Base-by-base conservation (phyloP, 30 jellyfish, hydroid and myxozoan species). In the Catostylus mosaicus region DNA sequence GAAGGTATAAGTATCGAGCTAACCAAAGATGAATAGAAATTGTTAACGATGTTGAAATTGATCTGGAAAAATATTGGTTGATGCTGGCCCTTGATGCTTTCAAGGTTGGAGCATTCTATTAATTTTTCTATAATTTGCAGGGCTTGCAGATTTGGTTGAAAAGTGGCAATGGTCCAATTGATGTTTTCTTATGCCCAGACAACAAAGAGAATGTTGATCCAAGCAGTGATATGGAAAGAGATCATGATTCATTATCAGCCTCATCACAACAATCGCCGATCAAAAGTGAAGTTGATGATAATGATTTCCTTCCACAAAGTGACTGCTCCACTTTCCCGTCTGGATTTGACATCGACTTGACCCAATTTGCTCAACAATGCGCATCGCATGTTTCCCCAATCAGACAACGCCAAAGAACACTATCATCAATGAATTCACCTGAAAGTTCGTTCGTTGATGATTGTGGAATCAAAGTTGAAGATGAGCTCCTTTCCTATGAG, bases 131-230 rank as follows among this genome's bases (percentile, higher is more conserved):
- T n/a, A n/a, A n/a, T 48, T 16, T 16, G 23, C 14, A 93, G 98
- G 96, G 96, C 30, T 56, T 78, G 72, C 98, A 93, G 73, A 93
- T 93, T 35, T 93, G 98, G 98, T 72, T 93, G 36, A 93, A 93
- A 57, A 93, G 98, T 76, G 84, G 89, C 43, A 81, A 83, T 82
- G 98, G 98, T 8, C 98, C 98, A 0, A 93, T 93, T 66, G 98
- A 93, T 48, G 98, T 93, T 9, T 93, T 78, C 75, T 82, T 93
- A 7, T 93, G 98, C 62, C 98, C 98, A 0, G 98, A 93, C 45
- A 93, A 93, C 84, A 93, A 93, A 71, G 98, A 93, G 51, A 93
- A 93, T 46, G 10, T 62, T 8, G 90, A 89, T 16, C 96, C 95
- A 20, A 68, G 62, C 48, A 52, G 73, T 30, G 78, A 46, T 38